Evolutionary conservation across 2,113 vertebrate genomes (phyloP).

Genomic region (Salvelinus fontinalis): DNA sequence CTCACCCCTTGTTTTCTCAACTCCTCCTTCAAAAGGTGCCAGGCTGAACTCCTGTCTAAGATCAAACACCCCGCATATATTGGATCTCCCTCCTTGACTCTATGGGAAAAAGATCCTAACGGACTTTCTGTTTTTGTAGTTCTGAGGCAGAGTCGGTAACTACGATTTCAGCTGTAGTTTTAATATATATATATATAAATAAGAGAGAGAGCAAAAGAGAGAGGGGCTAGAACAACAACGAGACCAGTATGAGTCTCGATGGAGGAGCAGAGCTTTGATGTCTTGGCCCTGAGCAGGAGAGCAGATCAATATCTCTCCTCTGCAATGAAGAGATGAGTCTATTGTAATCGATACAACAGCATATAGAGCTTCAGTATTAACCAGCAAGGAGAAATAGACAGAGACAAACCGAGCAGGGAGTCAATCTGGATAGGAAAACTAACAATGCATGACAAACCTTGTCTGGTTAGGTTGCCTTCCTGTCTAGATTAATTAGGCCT

Average conservation of each 20-base stretch:
- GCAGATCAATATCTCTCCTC: slow-evolving; percentile 62
- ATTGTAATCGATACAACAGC: slow-evolving; percentile 42
- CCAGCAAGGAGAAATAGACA: slow-evolving; percentile 17
- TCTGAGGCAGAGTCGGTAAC: neutral
- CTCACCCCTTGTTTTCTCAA: slow-evolving; percentile 93
- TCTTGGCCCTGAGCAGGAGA: slow-evolving; percentile 19
- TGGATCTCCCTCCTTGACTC: neutral
- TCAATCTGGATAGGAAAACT: neutral
- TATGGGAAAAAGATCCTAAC: slow-evolving; percentile 8
- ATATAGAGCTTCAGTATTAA: slow-evolving; percentile 20
- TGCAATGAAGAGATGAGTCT: slow-evolving; percentile 48
- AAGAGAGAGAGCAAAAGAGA: neutral
- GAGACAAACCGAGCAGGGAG: slow-evolving; percentile 33
- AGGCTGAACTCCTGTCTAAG: slow-evolving; percentile 72
- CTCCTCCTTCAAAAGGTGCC: slow-evolving; percentile 92
- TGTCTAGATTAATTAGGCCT: neutral
- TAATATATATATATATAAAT: neutral
- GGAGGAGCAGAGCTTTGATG: slow-evolving; percentile 56
- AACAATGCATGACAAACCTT: neutral
- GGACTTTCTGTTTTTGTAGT: neutral
- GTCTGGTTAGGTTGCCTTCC: neutral
- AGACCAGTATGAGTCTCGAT: slow-evolving; percentile 5
- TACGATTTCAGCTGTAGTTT: neutral
- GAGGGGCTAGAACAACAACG: slow-evolving; percentile 34
- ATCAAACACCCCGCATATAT: slow-evolving; percentile 47